Evolutionary conservation across 2,797 vertebrate genomes (phyloP), one percentile per base, ranked within the genome.

Genomic region (Knipowitschia caucasica): DNA sequence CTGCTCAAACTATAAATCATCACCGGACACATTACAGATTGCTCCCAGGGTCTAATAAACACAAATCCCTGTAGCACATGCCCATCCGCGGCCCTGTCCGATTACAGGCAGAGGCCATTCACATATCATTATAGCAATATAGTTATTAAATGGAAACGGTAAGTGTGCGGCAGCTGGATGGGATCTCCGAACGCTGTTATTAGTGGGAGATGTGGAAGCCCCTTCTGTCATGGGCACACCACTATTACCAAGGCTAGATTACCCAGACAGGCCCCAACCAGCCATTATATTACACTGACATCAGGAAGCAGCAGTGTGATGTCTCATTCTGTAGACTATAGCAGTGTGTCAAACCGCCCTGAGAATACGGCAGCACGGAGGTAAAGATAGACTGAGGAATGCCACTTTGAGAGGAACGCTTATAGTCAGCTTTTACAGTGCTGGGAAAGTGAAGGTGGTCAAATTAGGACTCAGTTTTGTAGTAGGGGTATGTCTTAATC

Each of bases 171-270:
- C 33, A 15, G 64, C 59, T 26, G 54, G 7, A 31, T 21, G 31
- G 47, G 0, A 60, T 49, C 46, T 39, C 49, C 12, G 20, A 17
- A 64, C 49, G 55, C 54, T 62, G 62, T 65, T 71, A 71, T 80
- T 73, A 78, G 45, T 24, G 53, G 44, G 56, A 45, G 3, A 14
- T 45, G 34, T 59, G 70, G 67, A 51, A 53, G 38, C 24, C 54
- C 43, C 26, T 34, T 34, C 50, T 21, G 56, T 63, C 56, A 59
- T 6, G 7, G 42, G 64, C 56, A 70, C 45, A 6, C 21, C 21
- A 45, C 47, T 68, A 69, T 71, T 65, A 70, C 58, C 49, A 73
- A n/a, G 21, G 15, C n/a, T 17, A 57, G 34, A 62, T 67, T 59
- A 50, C 35, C 11, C 47, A 59, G 34, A 53, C 43, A 50, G 53